Evolutionary conservation across 2,888 invertebrate genomes (phyloP), one percentile per base, ranked within the genome.

Genomic region (Platypus cylindrus): DNA sequence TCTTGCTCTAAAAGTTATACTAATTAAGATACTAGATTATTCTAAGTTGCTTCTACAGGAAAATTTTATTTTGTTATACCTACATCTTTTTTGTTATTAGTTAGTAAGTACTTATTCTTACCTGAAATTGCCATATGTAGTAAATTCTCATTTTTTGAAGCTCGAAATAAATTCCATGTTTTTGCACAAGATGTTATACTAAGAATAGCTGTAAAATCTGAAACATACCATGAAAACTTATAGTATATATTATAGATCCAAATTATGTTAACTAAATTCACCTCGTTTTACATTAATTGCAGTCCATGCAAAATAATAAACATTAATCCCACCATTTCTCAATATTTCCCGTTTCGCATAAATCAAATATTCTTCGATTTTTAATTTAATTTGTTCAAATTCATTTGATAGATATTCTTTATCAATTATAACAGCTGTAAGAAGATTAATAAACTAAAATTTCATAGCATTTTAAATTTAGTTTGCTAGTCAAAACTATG

Each of bases 161-260:
- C 60, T 33, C 70, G 66, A 55, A 73, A 80, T 32, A 85, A 62
- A 5, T 67, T 65, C 85, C 85, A 85, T 0, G 83, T 82, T 40
- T 74, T 74, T 36, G 67, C 55, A 55, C 86, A 86, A 3, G 78
- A 74, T n/a, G 79, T 74, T 30, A 84, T 64, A 25, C 79, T 78
- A 40, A 85, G 67, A 32, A 84, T 71, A 17, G 78, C 78, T 29
- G 78, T 64, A 46, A 77, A 76, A 57, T 80, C 84, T 83, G 34
- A 25, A 46, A 35, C 17, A 32, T 15, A 27, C 32, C n/a, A 22
- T 23, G 34, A 3, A 24, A 25, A 30, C 33, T 20, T 30, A 32
- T 24, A 2, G 17, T 2, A 16, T 2, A 16, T 15, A 3, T 14
- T 34, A 24, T 24, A 5, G 4, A 3, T 11, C n/a, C 11, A 31